These are phyloP conservation scores for Heliocidaris erythrogramma DNA, from an alignment of 35 echinoderm and acorn worm species.

Conservation along the genomic window DNA sequence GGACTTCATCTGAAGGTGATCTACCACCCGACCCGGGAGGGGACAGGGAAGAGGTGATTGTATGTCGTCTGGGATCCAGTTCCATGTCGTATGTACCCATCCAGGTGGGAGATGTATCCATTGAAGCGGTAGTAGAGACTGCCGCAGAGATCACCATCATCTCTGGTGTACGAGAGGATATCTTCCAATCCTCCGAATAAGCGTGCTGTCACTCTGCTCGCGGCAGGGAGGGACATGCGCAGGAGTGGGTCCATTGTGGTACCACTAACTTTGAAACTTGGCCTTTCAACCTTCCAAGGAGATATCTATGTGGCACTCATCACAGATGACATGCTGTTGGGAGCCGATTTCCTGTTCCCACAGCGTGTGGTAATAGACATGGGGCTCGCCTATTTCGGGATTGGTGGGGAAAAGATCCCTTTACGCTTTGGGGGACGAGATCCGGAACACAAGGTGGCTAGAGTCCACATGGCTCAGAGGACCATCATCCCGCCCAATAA, in stretches of 20 bases:
- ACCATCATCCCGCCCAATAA: constrained; percentile 48
- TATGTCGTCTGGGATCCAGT: neutral
- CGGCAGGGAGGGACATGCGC: constrained; percentile 51
- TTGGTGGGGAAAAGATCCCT: constrained; percentile 33
- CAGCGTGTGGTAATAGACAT: neutral
- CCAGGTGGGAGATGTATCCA: neutral
- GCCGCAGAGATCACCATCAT: constrained; percentile 60
- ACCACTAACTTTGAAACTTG: constrained; percentile 43
- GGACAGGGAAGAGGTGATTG: neutral
- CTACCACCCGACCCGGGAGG: too few species aligned
- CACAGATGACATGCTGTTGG: constrained; percentile 65
- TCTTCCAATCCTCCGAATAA: constrained; percentile 27
- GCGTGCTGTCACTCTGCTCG: too few species aligned
- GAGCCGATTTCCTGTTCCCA: neutral
- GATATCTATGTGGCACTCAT: constrained; percentile 62
- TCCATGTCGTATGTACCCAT: neutral
- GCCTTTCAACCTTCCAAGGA: neutral
- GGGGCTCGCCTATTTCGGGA: neutral
- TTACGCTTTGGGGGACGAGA: constrained; percentile 7
- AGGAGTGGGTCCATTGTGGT: constrained; percentile 53
- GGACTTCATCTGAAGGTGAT: too few species aligned
- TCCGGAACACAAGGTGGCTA: neutral
- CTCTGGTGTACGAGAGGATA: neutral
- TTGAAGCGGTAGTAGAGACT: constrained; percentile 40
- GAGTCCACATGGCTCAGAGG: constrained; percentile 9